Evolutionary conservation across 2,888 invertebrate species (phyloP), one percentile per base, ranked within the genome.

Genomic region (Athrips mouffetella): DNA sequence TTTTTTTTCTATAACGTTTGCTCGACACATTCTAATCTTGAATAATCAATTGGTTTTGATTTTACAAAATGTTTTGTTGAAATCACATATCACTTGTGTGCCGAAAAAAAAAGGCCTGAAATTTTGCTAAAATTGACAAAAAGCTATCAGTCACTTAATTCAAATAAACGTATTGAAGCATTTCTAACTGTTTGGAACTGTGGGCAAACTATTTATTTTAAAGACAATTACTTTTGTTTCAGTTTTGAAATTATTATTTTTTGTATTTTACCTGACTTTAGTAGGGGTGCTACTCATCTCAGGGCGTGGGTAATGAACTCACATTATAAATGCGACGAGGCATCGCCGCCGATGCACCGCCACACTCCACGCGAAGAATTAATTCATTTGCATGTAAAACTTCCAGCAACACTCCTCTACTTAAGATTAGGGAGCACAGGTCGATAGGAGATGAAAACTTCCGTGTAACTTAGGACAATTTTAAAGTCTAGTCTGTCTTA

Each of bases 351-450:
- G 80, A 78, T 80, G 82, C 80, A 74, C 77, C 74, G 71, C 55
- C 72, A 72, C 75, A 73, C 75, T 71, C 73, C 73, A 73, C 73
- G 73, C 77, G 84, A 87, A 86, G 86, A 86, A 87, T 86, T 86
- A 85, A 86, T 86, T 86, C 84, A 86, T 87, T 87, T 87, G 81
- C 87, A 85, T 86, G 82, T 83, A 84, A 85, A 84, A 86, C 80
- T 84, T 80, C 73, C 68, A 76, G 37, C 74, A 68, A 70, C 76
- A 76, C 63, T 35, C 16, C 73, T 31, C 33, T 45, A 33, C 45
- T 74, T 76, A 75, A 80, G 80, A 80, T 79, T 76, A 74, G 73
- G 66, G 69, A 61, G 25, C 13, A 16, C 18, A 39, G 18, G 16
- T 37, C 64, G 71, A 65, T 45, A n/a, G n/a, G 63, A 67, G 61